Evolutionary conservation across 1,140 invertebrate species (phyloP), one percentile per base, ranked within the genome.

Genomic region (Drosophila serrata): DNA sequence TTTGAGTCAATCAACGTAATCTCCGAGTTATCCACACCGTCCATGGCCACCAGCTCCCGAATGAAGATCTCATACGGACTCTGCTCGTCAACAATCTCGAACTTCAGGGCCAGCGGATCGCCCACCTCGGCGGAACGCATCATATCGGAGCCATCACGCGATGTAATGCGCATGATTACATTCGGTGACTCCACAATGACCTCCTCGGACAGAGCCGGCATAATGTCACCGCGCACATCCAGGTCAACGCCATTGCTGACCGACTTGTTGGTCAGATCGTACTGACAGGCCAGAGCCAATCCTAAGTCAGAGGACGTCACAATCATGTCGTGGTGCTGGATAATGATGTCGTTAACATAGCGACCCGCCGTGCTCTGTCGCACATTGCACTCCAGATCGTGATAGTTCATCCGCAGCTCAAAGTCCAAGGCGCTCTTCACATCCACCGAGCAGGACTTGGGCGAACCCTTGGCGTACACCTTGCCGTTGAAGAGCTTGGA

Each of bases 1-100:
- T 96, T 94, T n/a, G 96, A 96, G 91, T 99, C 98, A 84, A 98
- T 98, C 5, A 99, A 94, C 39, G 97, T 95, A 77, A 99, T 98
- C 94, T 98, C 97, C 81, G 96, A 97, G 58, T 96, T 97, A 92
- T 98, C 97, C 35, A 97, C 96, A 31, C 97, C 97, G 92, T 99
- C 98, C 96, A 98, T 97, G 39, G 98, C 98, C 27, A 98, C 97
- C 73, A 99, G 93, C 93, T 98, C 97, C 53, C 98, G 95, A 5
- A 99, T 97, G 92, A 99, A 98, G 75, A 99, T 98, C 93, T 98
- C 97, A 93, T 98, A 99, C 3, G 98, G 98, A 84, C 96, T 97
- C 93, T 97, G 96, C 67, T 95, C 95, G 93, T 98, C 97, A 75
- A 98, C 94, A 77, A 99, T 98, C 93, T 98, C 97, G 93, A 99